Base-by-base conservation (phyloP, 1,140 invertebrate species). In the Ostrea edulis region DNA sequence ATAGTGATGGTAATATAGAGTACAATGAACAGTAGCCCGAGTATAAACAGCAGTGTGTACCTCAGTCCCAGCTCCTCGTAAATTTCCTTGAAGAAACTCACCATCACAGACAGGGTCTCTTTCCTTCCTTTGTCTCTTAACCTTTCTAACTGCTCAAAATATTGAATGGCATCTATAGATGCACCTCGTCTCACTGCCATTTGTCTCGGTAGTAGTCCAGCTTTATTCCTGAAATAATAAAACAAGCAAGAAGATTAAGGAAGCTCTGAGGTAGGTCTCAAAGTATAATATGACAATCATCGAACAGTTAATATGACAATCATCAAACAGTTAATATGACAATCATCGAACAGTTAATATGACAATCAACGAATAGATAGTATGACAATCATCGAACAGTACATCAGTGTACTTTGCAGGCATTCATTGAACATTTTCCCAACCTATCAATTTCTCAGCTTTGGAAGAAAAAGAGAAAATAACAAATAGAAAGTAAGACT, bases 161-260 rank as follows among this genome's bases (percentile, higher is more conserved):
- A 35, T 14, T 77, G 68, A 77, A 77, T 77, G 29, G 35, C 68
- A 12, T 77, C 68, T 77, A 8, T 77, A 9, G 68, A 25, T 5
- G 35, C 68, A 14, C 68, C 68, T 77, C 68, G 25, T 77, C 29
- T 77, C 9, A 4, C 68, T 77, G 68, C 68, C 68, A 77, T 77
- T 14, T 77, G 68, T 35, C 68, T 77, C 1, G 68, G 25, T 17
- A 25, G 14, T 12, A 77, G 29, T 77, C 68, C 68, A 29, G 68
- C 68, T 29, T 77, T 77, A 35, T 77, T 77, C 29, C 68, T 77
- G 12, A 77, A 77, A 71, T 0, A 20, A 55, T 65, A 20, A 65
- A 77, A 29, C 52, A 83, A 55, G 44, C 12, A n/a, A n/a, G 35
- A 44, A 1, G 35, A 44, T 44, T 44, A 44, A 44, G 2, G 5